phyloP scores from a whole-genome alignment of 2,797 vertebrate genomes.

The Lepidocolaptes lacrymiger region DNA sequence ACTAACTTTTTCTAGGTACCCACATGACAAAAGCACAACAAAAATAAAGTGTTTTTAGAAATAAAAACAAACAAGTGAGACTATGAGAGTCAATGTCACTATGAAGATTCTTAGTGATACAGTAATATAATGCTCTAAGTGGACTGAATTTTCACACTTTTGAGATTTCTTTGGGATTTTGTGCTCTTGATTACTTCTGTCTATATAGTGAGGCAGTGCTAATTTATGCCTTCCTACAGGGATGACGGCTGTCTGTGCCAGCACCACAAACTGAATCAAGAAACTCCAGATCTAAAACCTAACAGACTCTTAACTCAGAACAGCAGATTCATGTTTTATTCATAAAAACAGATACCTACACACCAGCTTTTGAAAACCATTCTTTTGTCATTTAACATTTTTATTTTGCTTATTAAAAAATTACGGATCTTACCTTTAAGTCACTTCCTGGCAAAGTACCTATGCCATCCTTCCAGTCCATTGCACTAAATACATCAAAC shows the following conservation, averaged over 20 bases:
- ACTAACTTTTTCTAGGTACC: neutral
- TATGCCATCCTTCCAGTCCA: slow-evolving; percentile 89
- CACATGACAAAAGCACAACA: neutral
- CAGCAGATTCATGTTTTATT: slow-evolving; percentile 34
- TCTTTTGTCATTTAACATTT: neutral
- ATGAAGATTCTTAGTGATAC: neutral
- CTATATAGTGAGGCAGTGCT: slow-evolving; percentile 20
- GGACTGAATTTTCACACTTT: slow-evolving; percentile 10
- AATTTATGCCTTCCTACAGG: slow-evolving; percentile 24
- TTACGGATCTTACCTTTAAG: slow-evolving; percentile 77
- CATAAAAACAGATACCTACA: slow-evolving; percentile 43
- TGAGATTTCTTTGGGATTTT: neutral
- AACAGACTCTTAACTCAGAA: slow-evolving; percentile 37
- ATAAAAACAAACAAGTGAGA: neutral
- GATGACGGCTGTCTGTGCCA: neutral
- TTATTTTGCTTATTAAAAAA: neutral
- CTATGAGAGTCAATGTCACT: neutral
- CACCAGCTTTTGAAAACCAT: neutral
- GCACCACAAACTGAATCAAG: slow-evolving; percentile 31
- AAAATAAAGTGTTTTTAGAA: neutral
- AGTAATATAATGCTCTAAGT: neutral
- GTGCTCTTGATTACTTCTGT: slow-evolving; percentile 28
- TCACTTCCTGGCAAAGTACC: slow-evolving; percentile 86
- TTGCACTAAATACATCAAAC: slow-evolving; percentile 86
- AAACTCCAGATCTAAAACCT: slow-evolving; percentile 28